Base-by-base conservation (phyloP, 2,113 vertebrate species). In the Prionailurus viverrinus region DNA sequence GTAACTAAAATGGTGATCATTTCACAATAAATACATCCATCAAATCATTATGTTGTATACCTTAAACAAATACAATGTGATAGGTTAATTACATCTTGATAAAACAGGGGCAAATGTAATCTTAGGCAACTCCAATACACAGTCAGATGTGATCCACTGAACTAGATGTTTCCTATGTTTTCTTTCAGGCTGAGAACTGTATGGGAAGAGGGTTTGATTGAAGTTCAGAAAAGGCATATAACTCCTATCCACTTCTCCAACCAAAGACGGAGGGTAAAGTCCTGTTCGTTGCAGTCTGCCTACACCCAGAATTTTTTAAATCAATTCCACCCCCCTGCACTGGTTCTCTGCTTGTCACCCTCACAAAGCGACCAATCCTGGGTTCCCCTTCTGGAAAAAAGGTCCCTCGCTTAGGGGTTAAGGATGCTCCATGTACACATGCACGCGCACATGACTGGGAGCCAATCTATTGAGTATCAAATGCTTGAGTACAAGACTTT, bases 401-500 rank as follows among this genome's bases (percentile, higher is more conserved):
- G 41, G 12, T 10, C 36, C 36, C n/a, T 87, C 68, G 16, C 5
- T 39, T 58, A 61, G 68, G 73, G 74, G 19, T 93, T 89, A 74
- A 78, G 63, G 41, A 78, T 74, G 48, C 65, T 66, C 33, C 18
- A 7, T 15, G 18, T 29, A 7, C 1, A 2, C 31, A 12, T 18
- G 12, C 36, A 25, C 41, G 25, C 39, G n/a, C 21, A 48, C 41
- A 33, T 33, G 6, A 73, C 89, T 51, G 15, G n/a, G 66, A 83
- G 86, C 92, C 91, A 41, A 96, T 94, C 95, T 91, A 68, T 15
- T 21, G 58, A 91, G 85, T 53, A 82, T 53, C 71, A 89, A 96
- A 92, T 81, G 89, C 86, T 83, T 95, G 96, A 87, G 84, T 66
- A 80, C 80, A 95, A 86, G 48, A 89, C 92, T 96, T 96, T 86